Evolutionary conservation across 2,113 vertebrate genomes (phyloP), one percentile per base, ranked within the genome.

Genomic region (Strix aluco): DNA sequence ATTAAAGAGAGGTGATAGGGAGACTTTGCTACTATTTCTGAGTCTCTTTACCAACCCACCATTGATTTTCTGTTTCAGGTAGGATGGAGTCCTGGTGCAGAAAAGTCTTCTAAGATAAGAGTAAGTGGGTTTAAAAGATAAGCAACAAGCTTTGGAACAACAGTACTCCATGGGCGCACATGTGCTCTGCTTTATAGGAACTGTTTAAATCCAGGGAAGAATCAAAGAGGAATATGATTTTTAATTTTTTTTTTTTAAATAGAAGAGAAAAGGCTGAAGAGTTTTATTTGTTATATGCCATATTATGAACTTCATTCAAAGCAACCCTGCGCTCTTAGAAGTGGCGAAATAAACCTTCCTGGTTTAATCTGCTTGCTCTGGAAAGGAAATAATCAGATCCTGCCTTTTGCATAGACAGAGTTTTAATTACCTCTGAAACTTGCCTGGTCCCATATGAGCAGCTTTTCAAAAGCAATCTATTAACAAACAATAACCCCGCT

Each of bases 401-500:
- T 96, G 94, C 90, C 79, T 97, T 94, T 92, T 97, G 96, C 95
- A 96, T 90, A 92, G 96, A 54, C 94, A 91, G 92, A 97, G 92
- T 97, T 97, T 97, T 98, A 98, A 98, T 98, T 98, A 97, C 97
- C 95, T 97, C 92, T 96, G 97, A 88, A 98, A 94, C 94, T 88
- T 1, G n/a, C 65, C 90, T 19, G 77, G 91, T 97, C 97, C 97
- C 97, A 93, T 59, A 66, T 57, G 96, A 97, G 94, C 95, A 91
- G 95, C 92, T 86, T 97, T 95, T 97, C 97, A 95, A 78, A 96
- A 96, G 95, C 95, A 95, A 97, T 97, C 96, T 80, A 96, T 97
- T 95, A 97, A 90, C 95, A 91, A 96, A 97, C 97, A 98, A 95
- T 96, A 95, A 96, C 92, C 96, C 92, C 8, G 57, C 69, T 47